Base-by-base conservation (phyloP, 2,888 invertebrate genomes). In the Hirtodrosophila alboralis region DNA sequence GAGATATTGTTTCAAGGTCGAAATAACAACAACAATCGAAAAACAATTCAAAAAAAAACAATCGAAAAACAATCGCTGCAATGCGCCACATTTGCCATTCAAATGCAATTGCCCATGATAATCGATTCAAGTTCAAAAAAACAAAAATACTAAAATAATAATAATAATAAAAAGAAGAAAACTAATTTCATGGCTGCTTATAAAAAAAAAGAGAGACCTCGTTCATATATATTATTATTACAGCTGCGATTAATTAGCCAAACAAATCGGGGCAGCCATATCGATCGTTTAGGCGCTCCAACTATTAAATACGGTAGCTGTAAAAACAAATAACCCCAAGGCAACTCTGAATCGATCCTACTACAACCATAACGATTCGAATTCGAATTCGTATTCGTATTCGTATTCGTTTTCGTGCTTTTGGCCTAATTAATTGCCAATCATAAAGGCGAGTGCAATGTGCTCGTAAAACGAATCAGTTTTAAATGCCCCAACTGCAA, bases 211-310 rank as follows among this genome's bases (percentile, higher is more conserved):
- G 27, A 18, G 23, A 28, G 27, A 21, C 12, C 14, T 33, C n/a
- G 28, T 26, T 62, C 13, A 21, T 61, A 18, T 18, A n/a, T 18
- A 62, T 71, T 85, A 65, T 76, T 83, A 79, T 84, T 86, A 85
- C 79, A 85, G 85, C 79, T 85, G 85, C 84, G 85, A 80, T 80
- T 83, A 80, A 80, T 80, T 80, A 85, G 73, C 76, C 79, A 80
- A 85, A 80, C 83, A 79, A 78, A 81, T 81, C 73, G 76, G 44
- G 33, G 33, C 51, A 31, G 51, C 36, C 45, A 47, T 38, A 47
- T 59, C 72, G 47, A 41, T 65, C 23, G 23, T 5, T 23, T 3
- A 21, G 8, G 73, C 54, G 59, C 37, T 27, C 49, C 31, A 47
- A 57, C 68, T 62, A 72, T 75, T 73, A 71, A 77, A 77, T 72